Percentiles rank a stretch among this genome's conserved stretches.
These are phyloP conservation scores for Hipposideros larvatus DNA, from an alignment of 2,797 vertebrate species.

Conservation along the genomic window DNA sequence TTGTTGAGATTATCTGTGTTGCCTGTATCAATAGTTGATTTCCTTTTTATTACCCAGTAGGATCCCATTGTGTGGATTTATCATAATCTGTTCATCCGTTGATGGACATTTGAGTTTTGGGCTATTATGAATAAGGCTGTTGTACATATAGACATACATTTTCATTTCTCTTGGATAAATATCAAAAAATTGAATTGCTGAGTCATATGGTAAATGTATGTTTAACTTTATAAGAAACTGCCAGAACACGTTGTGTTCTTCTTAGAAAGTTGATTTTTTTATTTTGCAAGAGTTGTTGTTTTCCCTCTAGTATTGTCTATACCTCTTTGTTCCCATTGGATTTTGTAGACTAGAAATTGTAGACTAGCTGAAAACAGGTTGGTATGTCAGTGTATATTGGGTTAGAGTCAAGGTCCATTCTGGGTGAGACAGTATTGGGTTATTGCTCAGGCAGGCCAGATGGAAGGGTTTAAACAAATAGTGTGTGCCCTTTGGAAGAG, in stretches of 20 bases:
- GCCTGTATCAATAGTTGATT: background rate
- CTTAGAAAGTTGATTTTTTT: constrained; percentile 24
- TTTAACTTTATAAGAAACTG: constrained; percentile 58
- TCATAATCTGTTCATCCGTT: background rate
- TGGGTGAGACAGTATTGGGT: background rate
- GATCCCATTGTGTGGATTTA: background rate
- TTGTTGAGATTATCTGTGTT: background rate
- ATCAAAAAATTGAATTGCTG: background rate
- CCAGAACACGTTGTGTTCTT: background rate
- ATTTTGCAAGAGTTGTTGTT: background rate
- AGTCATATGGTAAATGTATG: constrained; percentile 11
- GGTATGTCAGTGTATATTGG: background rate
- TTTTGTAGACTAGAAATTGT: background rate
- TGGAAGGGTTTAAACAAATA: background rate
- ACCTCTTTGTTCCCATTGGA: background rate
- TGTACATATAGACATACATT: background rate
- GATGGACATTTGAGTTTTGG: background rate
- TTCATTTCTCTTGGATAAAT: constrained; percentile 50
- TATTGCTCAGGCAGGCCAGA: background rate
- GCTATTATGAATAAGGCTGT: background rate
- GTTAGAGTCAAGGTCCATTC: background rate
- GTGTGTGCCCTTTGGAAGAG: background rate
- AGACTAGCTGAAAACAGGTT: background rate
- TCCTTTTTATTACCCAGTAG: background rate
- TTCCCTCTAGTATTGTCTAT: background rate